Percentiles rank a stretch among this genome's conserved stretches.
These are phyloP conservation scores for Borostomias antarcticus DNA, from an alignment of 2,797 vertebrate species.

Conservation along the genomic window DNA sequence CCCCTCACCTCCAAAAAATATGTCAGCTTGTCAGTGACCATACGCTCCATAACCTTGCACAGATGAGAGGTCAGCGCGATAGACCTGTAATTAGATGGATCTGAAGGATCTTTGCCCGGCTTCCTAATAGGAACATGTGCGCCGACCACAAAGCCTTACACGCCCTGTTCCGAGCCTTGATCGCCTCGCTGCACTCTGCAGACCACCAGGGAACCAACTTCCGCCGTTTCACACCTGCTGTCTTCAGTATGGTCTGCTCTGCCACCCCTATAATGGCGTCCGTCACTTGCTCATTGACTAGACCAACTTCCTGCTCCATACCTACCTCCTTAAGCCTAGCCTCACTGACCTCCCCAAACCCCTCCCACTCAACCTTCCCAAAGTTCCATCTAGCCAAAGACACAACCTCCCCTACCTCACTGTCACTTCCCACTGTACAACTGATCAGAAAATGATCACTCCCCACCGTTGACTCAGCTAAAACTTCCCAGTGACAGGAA, in stretches of 20 bases:
- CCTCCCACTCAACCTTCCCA: background rate
- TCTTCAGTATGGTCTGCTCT: too few species aligned
- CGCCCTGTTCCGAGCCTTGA: background rate
- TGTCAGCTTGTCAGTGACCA: constrained; percentile 2
- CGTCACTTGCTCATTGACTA: background rate
- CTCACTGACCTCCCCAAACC: background rate
- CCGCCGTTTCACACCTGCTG: too few species aligned
- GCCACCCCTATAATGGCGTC: background rate
- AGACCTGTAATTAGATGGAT: too few species aligned
- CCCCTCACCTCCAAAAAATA: background rate
- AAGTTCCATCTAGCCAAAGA: background rate
- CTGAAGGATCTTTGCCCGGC: background rate
- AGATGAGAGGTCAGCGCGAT: too few species aligned
- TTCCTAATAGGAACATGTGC: background rate
- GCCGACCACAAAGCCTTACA: background rate
- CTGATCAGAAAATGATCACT: background rate
- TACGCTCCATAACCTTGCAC: constrained; percentile 16
- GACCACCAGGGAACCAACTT: constrained; percentile 2
- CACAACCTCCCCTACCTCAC: background rate
- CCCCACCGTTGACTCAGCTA: background rate
- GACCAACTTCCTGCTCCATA: background rate
- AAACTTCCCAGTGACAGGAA: background rate
- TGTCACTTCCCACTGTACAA: background rate
- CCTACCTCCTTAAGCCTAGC: background rate
- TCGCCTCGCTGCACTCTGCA: background rate